Evolutionary conservation across 2,797 vertebrate genomes (phyloP).

Genomic region (Iguana delicatissima): DNA sequence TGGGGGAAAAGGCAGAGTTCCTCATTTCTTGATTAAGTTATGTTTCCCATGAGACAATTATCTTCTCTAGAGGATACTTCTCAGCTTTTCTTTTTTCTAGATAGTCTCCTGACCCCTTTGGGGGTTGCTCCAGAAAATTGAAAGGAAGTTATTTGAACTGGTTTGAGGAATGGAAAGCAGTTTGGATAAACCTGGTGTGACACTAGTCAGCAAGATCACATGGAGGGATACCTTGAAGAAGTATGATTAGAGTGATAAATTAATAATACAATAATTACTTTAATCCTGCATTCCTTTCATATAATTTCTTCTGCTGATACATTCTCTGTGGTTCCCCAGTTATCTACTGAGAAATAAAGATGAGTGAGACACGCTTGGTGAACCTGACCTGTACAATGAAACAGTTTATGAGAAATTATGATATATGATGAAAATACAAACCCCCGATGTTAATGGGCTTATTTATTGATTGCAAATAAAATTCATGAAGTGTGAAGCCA

Average conservation of each 20-base stretch:
- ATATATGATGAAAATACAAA: slow-evolving; percentile 78
- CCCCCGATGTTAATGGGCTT: slow-evolving; percentile 75
- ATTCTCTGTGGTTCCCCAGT: slow-evolving; percentile 31
- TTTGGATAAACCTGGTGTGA: background rate
- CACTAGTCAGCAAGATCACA: background rate
- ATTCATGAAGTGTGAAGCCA: slow-evolving; percentile 80
- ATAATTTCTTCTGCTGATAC: slow-evolving; percentile 46
- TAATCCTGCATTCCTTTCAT: slow-evolving; percentile 52
- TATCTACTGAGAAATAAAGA: slow-evolving; percentile 64
- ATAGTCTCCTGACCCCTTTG: background rate
- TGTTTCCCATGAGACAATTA: background rate
- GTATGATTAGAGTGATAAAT: slow-evolving; percentile 1
- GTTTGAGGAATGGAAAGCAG: background rate
- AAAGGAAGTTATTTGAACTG: background rate
- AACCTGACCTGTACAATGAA: slow-evolving; percentile 58
- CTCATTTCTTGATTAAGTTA: slow-evolving; percentile 30
- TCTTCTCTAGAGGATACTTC: slow-evolving; percentile 12
- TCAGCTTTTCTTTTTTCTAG: background rate
- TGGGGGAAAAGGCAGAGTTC: background rate
- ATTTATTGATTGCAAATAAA: slow-evolving; percentile 83
- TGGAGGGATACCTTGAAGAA: slow-evolving; percentile 8
- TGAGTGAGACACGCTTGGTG: slow-evolving; percentile 55
- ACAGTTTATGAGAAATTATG: slow-evolving; percentile 73
- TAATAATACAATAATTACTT: slow-evolving; percentile 31
- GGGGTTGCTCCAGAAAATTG: background rate